These are phyloP conservation scores for Limosa lapponica DNA, from an alignment of 2,797 vertebrate genomes.

Conservation along the genomic window DNA sequence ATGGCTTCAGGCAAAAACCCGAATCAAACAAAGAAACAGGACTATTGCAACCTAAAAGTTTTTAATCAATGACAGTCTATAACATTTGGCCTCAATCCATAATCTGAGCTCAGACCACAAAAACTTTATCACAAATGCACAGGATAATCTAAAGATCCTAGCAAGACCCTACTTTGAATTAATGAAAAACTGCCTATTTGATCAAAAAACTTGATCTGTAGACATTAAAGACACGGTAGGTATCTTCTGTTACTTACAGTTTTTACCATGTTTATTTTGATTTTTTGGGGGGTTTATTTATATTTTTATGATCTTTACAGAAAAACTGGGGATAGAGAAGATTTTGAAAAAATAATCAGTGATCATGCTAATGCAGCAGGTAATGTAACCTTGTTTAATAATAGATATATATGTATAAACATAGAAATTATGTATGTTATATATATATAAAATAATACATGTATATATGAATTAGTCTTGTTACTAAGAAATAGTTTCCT, in stretches of 20 bases:
- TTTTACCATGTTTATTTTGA: neutral
- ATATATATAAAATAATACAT: neutral
- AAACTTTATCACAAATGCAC: neutral
- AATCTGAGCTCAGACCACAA: neutral
- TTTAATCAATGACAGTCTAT: neutral
- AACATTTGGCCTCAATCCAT: neutral
- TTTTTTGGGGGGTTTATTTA: neutral
- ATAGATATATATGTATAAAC: neutral
- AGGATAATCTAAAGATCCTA: neutral
- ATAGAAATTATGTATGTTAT: neutral
- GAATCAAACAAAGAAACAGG: neutral
- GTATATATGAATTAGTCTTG: neutral
- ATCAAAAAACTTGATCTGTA: neutral
- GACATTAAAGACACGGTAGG: neutral
- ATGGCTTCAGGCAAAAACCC: neutral
- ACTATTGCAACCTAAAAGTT: neutral
- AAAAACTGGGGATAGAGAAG: conserved; percentile 78
- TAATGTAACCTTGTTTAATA: conserved; percentile 67
- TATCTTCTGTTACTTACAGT: neutral
- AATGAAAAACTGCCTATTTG: neutral
- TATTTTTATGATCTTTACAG: conserved; percentile 72
- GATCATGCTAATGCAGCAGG: conserved; percentile 87
- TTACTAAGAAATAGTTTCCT: neutral
- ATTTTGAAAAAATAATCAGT: conserved; percentile 88
- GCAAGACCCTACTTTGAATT: neutral